Percentiles rank a stretch among this genome's conserved stretches.
These are phyloP conservation scores for Apostichopus leukothele DNA, from an alignment of 53 echinoderm and acorn worm species.

Conservation along the genomic window DNA sequence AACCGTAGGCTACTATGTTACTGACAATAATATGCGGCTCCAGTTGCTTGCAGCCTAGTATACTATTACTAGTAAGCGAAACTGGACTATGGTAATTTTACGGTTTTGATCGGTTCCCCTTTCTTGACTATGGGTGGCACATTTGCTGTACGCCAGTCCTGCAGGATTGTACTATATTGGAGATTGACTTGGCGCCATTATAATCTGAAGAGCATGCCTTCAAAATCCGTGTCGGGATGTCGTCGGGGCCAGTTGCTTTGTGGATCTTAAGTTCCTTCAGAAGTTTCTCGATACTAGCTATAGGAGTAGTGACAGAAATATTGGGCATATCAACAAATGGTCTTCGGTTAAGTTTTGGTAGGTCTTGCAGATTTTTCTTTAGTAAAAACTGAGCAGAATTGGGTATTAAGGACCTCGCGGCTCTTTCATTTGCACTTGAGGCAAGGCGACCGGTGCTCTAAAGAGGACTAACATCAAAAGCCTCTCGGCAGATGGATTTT, in stretches of 20 bases:
- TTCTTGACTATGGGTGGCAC: neutral
- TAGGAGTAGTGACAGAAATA: conserved; percentile 14
- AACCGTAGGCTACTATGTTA: neutral
- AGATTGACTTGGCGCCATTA: neutral
- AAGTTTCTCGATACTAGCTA: conserved; percentile 35
- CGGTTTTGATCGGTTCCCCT: neutral
- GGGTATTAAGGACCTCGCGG: conserved; percentile 16
- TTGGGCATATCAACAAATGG: conserved; percentile 20
- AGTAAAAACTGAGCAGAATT: conserved; percentile 46
- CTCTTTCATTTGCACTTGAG: conserved; percentile 51
- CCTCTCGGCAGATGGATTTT: conserved; percentile 25
- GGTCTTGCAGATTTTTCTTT: conserved; percentile 6
- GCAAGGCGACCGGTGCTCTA: conserved; percentile 24
- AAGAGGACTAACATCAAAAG: conserved; percentile 43
- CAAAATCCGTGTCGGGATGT: conserved; percentile 24
- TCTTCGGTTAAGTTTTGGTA: conserved; percentile 30
- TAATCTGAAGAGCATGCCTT: conserved; percentile 26
- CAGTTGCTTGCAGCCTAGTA: neutral
- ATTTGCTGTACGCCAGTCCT: neutral
- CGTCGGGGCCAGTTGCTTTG: conserved; percentile 44
- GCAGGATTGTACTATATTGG: neutral
- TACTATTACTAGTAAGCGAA: neutral
- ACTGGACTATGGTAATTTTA: too few species aligned
- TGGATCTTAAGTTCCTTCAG: conserved; percentile 25
- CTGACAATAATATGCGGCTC: neutral